Evolutionary conservation across 53 echinoderm and acorn worm genomes (phyloP).

Genomic region (Apostichopus leukothele): DNA sequence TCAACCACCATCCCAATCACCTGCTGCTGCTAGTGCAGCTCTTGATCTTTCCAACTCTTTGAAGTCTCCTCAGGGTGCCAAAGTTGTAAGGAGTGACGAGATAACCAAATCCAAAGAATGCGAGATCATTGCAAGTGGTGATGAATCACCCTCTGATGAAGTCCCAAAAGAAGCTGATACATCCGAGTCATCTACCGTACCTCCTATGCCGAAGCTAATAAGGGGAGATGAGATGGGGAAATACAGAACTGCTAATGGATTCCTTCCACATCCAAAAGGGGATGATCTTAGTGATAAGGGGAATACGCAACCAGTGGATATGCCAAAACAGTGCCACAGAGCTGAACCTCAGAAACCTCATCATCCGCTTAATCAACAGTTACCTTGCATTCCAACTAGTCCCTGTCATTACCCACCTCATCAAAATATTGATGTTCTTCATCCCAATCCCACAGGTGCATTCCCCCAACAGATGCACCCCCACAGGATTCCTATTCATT

Average conservation of each 20-base stretch:
- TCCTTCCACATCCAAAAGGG: neutral
- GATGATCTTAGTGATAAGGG: neutral
- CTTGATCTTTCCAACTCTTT: slow-evolving; percentile 13
- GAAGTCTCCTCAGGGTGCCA: slow-evolving; percentile 35
- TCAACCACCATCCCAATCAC: slow-evolving; percentile 25
- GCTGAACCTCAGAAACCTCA: neutral
- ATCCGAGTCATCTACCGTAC: neutral
- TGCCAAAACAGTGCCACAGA: neutral
- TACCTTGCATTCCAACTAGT: neutral
- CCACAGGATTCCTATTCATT: slow-evolving; percentile 18
- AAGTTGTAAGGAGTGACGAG: neutral
- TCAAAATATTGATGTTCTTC: too few relatives aligned
- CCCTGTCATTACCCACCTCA: too few relatives aligned
- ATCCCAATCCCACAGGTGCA: neutral
- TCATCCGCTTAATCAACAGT: neutral
- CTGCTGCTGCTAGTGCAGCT: slow-evolving; percentile 13
- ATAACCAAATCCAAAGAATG: neutral
- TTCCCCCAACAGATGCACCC: slow-evolving; percentile 19
- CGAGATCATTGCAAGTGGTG: neutral
- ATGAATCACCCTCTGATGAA: neutral
- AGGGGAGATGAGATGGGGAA: slow-evolving; percentile 49
- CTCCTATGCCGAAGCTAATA: slow-evolving; percentile 46
- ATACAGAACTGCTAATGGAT: slow-evolving; percentile 8
- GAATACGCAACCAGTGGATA: neutral
- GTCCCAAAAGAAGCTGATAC: neutral